Evolutionary conservation across 2,888 invertebrate genomes (phyloP).

Genomic region (Drosophila macrospina): DNA sequence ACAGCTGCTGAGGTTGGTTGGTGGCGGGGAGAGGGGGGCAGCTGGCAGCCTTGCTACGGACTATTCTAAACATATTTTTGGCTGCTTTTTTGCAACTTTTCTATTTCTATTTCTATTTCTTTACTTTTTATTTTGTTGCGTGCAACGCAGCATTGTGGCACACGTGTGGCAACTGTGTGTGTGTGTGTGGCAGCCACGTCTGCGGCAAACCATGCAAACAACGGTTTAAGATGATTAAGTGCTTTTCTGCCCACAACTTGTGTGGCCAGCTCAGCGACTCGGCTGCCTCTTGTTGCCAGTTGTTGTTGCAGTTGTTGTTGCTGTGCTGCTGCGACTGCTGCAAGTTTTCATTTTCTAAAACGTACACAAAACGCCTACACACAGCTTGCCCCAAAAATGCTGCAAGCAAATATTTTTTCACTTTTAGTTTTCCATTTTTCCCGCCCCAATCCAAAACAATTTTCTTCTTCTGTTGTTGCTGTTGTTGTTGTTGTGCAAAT

Average conservation of each 20-base stretch:
- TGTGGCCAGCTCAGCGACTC: slow-evolving; percentile 55
- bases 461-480: neutral
- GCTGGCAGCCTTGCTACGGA: neutral
- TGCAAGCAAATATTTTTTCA: slow-evolving; percentile 55
- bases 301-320: slow-evolving; percentile 19
- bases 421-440: slow-evolving; percentile 12
- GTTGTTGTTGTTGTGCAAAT: slow-evolving; percentile 51
- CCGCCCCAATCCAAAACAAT: neutral
- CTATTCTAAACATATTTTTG: slow-evolving; percentile 24
- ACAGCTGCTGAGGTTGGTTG: slow-evolving; percentile 58
- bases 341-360: slow-evolving; percentile 78
- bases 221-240: slow-evolving; percentile 81
- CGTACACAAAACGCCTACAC: slow-evolving; percentile 54
- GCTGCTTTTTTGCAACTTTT: neutral
- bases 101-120: slow-evolving; percentile 16
- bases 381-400: slow-evolving; percentile 52
- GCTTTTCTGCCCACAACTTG: slow-evolving; percentile 76
- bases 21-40: neutral
- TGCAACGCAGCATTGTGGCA: slow-evolving; percentile 65
- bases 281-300: neutral
- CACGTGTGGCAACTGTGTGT: slow-evolving; percentile 42
- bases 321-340: slow-evolving; percentile 40
- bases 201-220: slow-evolving; percentile 77
- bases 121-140: too few species aligned
- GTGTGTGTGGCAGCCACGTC: slow-evolving; percentile 52